Evolutionary conservation across 1,140 invertebrate genomes (phyloP), one percentile per base, ranked within the genome.

Genomic region (Ostrea denselamellosa): DNA sequence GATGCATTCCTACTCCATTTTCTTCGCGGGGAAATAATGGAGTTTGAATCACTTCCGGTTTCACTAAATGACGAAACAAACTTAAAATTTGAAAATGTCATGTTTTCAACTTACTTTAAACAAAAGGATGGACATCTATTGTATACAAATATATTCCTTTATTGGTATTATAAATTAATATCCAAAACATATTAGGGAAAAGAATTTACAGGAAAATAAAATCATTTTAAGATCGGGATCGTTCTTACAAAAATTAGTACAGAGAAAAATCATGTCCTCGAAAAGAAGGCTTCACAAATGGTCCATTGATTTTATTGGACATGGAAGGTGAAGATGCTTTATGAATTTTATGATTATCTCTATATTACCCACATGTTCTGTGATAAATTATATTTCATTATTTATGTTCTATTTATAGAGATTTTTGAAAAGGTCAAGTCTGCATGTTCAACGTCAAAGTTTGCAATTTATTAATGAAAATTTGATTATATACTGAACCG

Each of bases 221-320:
- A 22, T 28, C 22, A 22, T 17, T 14, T n/a, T 0, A 9, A 54
- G 44, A n/a, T 83, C 82, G 82, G 82, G 44, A 53, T 83, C 44
- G 25, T 7, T 22, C 0, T 34, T 81, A 9, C 10, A 58, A 71
- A 28, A 71, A 17, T 83, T 51, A 9, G 8, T 17, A 19, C 17
- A 19, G 19, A 22, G 44, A 83, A 14, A 51, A 44, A 86, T 83
- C 3, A 91, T 90, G 91, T 86, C 89, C 34, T 88, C 90, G 8
- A 86, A 86, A 85, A 88, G 89, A 84, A 90, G 89, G 62, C 77
- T 89, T 77, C 92, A 92, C 81, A 92, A 92, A 85, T 92, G 92
- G 92, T 88, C 92, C 19, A 92, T 92, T 54, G 92, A 92, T 90
- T 92, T 92, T 89, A 86, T 90, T n/a, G 91, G 92, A 25, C 85